These are phyloP conservation scores for Operophtera brumata DNA, from an alignment of 2,888 invertebrate species.

Conservation along the genomic window DNA sequence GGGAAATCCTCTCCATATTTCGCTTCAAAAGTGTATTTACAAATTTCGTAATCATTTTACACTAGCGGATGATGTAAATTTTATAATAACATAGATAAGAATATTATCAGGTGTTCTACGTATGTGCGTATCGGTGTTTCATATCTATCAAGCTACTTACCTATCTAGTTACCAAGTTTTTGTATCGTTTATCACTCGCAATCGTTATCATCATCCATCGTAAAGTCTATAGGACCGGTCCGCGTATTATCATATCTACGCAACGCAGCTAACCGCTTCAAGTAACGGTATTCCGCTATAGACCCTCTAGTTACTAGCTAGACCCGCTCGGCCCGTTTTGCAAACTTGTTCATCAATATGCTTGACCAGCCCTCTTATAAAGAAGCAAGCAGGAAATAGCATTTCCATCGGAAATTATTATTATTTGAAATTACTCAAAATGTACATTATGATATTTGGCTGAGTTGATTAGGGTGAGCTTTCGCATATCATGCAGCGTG, in stretches of 20 bases:
- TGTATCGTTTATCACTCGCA: constrained; percentile 42
- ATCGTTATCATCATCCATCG: constrained; percentile 50
- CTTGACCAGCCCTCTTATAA: constrained; percentile 52
- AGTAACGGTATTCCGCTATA: constrained; percentile 66
- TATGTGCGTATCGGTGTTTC: constrained; percentile 2
- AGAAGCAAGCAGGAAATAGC: constrained; percentile 50
- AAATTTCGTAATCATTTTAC: not conserved
- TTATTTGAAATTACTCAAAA: constrained; percentile 23
- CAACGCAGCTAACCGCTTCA: constrained; percentile 59
- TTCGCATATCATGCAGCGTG: not conserved
- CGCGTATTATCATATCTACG: constrained; percentile 56
- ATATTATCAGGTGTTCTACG: not conserved
- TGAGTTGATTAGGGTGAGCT: not conserved
- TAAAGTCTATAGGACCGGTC: constrained; percentile 60
- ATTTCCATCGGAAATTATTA: constrained; percentile 37
- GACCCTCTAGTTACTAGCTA: constrained; percentile 57
- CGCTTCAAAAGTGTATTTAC: not conserved
- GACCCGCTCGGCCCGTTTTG: constrained; percentile 57
- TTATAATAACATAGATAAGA: not conserved
- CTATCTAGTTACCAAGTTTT: constrained; percentile 39
- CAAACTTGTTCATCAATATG: constrained; percentile 61
- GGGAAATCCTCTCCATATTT: constrained; percentile 24
- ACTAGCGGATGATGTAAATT: not conserved
- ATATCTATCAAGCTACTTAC: constrained; percentile 8
- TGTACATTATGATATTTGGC: constrained; percentile 7